Evolutionary conservation across 2,797 vertebrate species (phyloP), one percentile per base, ranked within the genome.

Genomic region (Apodemus agrarius): DNA sequence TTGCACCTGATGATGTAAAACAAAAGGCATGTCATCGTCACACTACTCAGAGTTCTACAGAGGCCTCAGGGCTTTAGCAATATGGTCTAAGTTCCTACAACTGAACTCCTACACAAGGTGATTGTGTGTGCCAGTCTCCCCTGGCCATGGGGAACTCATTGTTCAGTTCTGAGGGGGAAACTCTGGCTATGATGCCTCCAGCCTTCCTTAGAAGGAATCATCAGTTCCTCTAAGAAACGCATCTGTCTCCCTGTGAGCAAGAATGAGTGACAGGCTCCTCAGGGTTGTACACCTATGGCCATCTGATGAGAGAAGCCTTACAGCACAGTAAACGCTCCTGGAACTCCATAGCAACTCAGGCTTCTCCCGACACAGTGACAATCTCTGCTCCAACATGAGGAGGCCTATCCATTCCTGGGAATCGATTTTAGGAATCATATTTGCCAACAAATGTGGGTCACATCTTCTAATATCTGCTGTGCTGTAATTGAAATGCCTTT

Each of bases 1-100:
- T 95, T 98, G 95, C 63, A 98, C 94, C 98, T 98, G 59, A 10
- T 1, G 74, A 72, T 24, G 31, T 43, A 89, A 94, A 96, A 12
- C 31, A 81, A 78, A 93, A 95, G 40, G 26, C 2, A 3, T 2
- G 17, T 95, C 75, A 96, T 21, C 16, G 13, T 21, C 3, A 7
- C 78, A 43, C 37, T 52, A 12, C n/a, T 92, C 31, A 2, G 43
- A 63, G 40, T 37, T 17, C 89, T 31, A 8, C 24, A 86, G 26
- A 57, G 26, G 78, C 37, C 91, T 49, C 2, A 37, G 4, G 37
- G 63, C 43, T 69, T 11, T 34, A 83, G 24, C 4, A 46, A 6
- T 19, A 34, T 11, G 1, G 2, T 0, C 0, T 61, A 65, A 34
- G n/a, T 61, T 80, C 22, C 19, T 49, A 40, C 75, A 87, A 5